phyloP scores from a whole-genome alignment of 1,140 invertebrate species.

The Sycophaga agraensis region DNA sequence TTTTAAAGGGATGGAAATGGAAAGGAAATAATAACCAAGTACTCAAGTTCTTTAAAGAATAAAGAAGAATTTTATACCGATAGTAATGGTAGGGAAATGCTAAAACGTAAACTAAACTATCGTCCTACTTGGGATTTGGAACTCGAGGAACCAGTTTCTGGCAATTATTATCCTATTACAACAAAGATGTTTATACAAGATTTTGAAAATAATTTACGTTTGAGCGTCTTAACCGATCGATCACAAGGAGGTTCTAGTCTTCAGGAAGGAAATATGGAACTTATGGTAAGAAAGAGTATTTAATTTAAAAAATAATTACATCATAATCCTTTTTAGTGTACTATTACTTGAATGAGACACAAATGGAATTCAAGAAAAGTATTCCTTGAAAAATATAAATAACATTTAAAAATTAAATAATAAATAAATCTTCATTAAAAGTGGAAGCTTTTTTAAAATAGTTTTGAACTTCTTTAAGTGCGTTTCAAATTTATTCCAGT shows the following conservation, averaged over 20 bases:
- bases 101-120: conserved; percentile 72
- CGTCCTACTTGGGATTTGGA: conserved; percentile 73
- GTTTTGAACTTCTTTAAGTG: too few relatives aligned
- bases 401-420: too few relatives aligned
- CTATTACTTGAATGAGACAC: too few relatives aligned
- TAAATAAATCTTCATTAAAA: too few relatives aligned
- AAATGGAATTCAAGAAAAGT: too few relatives aligned
- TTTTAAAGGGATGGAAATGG: conserved; percentile 68
- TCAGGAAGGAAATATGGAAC: conserved; percentile 72
- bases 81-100: conserved; percentile 87
- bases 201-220: conserved; percentile 53
- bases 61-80: conserved; percentile 85
- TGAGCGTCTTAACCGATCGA: conserved; percentile 79
- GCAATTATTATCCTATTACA: conserved; percentile 94
- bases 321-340: too few relatives aligned
- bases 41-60: conserved; percentile 66
- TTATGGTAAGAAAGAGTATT: conserved; percentile 80
- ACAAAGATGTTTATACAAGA: conserved; percentile 75
- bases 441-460: too few relatives aligned
- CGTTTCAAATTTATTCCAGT: too few relatives aligned
- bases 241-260: conserved; percentile 85
- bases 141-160: conserved; percentile 73
- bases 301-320: too few relatives aligned
- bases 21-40: conserved; percentile 82
- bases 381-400: too few relatives aligned